These are phyloP conservation scores for Pseudococcus longispinus DNA, from an alignment of 2,888 invertebrate species.

Conservation along the genomic window DNA sequence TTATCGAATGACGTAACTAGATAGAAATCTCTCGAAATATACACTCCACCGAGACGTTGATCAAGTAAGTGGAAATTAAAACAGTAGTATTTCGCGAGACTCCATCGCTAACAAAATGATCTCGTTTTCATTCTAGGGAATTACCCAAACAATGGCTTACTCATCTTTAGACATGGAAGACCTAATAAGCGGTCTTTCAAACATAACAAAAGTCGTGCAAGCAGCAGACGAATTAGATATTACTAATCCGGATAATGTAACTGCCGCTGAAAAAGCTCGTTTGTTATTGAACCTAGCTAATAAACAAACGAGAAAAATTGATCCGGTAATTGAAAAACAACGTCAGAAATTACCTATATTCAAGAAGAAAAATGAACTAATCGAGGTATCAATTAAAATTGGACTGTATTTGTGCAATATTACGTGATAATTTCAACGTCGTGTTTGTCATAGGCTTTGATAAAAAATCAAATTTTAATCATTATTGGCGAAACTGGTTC, in stretches of 20 bases:
- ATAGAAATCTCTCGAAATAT: not conserved
- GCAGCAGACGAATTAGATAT: not conserved
- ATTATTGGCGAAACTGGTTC: conserved; percentile 49
- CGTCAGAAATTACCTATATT: conserved; percentile 34
- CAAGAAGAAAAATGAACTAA: conserved; percentile 39
- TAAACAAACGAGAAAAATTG: not conserved
- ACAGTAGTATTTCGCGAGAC: not conserved
- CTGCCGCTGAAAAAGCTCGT: not conserved
- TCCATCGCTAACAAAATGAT: not conserved
- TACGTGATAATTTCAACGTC: not conserved
- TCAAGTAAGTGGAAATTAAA: not conserved
- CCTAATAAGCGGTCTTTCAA: not conserved
- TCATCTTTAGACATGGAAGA: not conserved
- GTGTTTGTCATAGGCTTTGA: not conserved
- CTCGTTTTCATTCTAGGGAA: not conserved
- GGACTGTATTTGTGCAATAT: not conserved
- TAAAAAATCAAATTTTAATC: conserved; percentile 36
- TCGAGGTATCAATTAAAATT: not conserved
- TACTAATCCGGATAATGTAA: not conserved
- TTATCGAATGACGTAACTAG: not conserved
- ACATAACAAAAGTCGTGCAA: not conserved
- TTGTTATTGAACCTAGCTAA: not conserved
- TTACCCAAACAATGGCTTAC: not conserved
- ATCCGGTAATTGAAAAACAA: not conserved
- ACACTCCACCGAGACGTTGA: not conserved